These are phyloP conservation scores for Dunckerocampus dactyliophorus DNA, from an alignment of 2,113 vertebrate species.

Conservation along the genomic window DNA sequence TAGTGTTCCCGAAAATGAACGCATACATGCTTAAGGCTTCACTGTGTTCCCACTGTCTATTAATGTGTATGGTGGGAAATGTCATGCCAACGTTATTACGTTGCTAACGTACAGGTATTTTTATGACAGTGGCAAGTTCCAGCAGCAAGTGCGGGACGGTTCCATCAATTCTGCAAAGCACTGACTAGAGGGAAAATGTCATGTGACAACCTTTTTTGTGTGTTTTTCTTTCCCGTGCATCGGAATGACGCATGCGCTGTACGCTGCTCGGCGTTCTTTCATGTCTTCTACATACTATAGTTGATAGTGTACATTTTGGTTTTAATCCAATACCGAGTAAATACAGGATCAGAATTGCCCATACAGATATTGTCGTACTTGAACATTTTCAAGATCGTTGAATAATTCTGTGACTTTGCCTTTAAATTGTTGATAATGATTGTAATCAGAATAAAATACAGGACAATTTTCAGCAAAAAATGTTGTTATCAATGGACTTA, in stretches of 20 bases:
- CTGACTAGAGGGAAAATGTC: constrained; percentile 39
- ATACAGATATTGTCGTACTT: too few relatives aligned
- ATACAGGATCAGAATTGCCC: too few relatives aligned
- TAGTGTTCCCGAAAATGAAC: not conserved
- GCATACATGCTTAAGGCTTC: not conserved
- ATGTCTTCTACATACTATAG: constrained; percentile 13
- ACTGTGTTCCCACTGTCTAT: not conserved
- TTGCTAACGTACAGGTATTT: not conserved
- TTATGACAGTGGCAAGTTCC: not conserved
- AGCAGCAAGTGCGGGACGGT: constrained; percentile 9
- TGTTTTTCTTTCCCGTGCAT: constrained; percentile 4
- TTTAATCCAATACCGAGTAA: too few relatives aligned
- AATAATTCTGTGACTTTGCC: too few relatives aligned
- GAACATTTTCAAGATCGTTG: too few relatives aligned
- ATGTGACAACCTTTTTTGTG: constrained; percentile 57
- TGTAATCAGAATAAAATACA: too few relatives aligned
- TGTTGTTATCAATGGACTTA: too few relatives aligned
- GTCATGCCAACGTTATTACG: not conserved
- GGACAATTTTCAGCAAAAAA: too few relatives aligned
- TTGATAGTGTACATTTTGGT: too few relatives aligned
- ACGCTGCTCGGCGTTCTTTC: constrained; percentile 12
- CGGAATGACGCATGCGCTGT: constrained; percentile 53
- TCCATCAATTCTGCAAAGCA: constrained; percentile 46
- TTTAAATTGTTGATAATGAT: too few relatives aligned
- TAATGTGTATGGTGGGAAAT: constrained; percentile 15